These are phyloP conservation scores for Ellobium chinense DNA, from an alignment of 2,888 invertebrate species.

Conservation along the genomic window DNA sequence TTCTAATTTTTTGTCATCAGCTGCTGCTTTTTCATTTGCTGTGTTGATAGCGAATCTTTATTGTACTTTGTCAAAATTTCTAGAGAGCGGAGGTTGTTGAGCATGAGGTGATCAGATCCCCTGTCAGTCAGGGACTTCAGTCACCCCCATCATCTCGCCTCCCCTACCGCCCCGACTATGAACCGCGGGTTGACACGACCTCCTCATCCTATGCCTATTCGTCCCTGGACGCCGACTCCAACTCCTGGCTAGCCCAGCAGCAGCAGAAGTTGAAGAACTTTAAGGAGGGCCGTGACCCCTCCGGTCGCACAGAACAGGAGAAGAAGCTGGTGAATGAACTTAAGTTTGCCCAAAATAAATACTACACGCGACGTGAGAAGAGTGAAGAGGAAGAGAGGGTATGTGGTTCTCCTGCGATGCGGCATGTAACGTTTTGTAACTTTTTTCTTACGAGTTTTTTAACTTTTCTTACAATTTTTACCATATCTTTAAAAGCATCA, in stretches of 20 bases:
- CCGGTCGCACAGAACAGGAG: slow-evolving; percentile 80
- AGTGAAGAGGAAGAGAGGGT: slow-evolving; percentile 77
- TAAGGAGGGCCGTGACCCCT: slow-evolving; percentile 62
- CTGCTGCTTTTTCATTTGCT: background rate
- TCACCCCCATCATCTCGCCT: slow-evolving; percentile 55
- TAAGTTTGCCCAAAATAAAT: slow-evolving; percentile 74
- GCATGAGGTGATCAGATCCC: slow-evolving; percentile 35
- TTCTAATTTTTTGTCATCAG: background rate
- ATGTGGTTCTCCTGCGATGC: slow-evolving; percentile 1
- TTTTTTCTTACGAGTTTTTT: background rate
- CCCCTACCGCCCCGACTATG: slow-evolving; percentile 71
- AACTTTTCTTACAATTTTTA: background rate
- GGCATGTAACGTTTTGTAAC: background rate
- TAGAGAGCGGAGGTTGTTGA: slow-evolving; percentile 43
- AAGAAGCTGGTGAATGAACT: slow-evolving; percentile 88
- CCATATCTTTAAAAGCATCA: background rate
- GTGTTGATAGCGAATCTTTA: no score
- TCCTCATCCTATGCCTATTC: slow-evolving; percentile 57
- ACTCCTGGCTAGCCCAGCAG: slow-evolving; percentile 77
- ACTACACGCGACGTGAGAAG: slow-evolving; percentile 83
- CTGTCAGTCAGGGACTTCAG: slow-evolving; percentile 30
- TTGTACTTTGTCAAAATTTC: no score
- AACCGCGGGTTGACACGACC: slow-evolving; percentile 61
- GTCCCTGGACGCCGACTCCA: slow-evolving; percentile 60
- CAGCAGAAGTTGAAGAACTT: slow-evolving; percentile 72